Base-by-base conservation (phyloP, 2,113 vertebrate genomes). In the Odocoileus virginianus region DNA sequence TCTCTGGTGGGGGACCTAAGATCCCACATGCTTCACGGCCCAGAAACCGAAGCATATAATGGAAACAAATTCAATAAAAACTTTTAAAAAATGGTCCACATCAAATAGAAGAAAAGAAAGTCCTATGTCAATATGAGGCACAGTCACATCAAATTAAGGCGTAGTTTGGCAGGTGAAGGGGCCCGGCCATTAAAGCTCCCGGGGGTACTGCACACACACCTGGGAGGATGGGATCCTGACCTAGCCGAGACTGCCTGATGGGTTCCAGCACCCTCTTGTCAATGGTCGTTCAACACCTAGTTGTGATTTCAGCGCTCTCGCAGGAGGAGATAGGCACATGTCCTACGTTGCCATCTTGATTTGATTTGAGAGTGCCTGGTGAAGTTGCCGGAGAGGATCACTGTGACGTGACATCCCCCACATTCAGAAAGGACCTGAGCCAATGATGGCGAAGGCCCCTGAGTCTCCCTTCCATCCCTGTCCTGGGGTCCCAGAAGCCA, bases 381-480 rank as follows among this genome's bases (percentile, higher is more conserved):
- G 61, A 43, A 15, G 81, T 33, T 36, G 57, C 30, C 0, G 1
- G 17, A 78, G 36, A 50, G 25, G 25, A 17, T 55, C 33, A 15
- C 30, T 6, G 15, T 45, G 55, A 45, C 1, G 1, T 3, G 2
- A 33, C 9, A 4, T 33, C 79, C 36, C 54, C 13, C 6, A 17
- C 14, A 25, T 27, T 55, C 86, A 54, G 43, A 71, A 96, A n/a
- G 79, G n/a, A 47, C 64, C 40, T 21, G 17, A 85, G 84, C 43
- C 76, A 47, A 79, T 17, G 74, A 47, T 0, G 0, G 28, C 6
- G 33, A 23, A n/a, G n/a, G 82, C 30, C 36, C 30, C 1, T 16
- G 0, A 11, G 30, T 76, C 12, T 52, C 27, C 50, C 15, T 28
- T 28, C 40, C 6, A 27, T 2, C 23, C 28, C 50, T 89, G 10